Evolutionary conservation across 2,888 invertebrate genomes (phyloP).

Genomic region (Coecobrya sp.): DNA sequence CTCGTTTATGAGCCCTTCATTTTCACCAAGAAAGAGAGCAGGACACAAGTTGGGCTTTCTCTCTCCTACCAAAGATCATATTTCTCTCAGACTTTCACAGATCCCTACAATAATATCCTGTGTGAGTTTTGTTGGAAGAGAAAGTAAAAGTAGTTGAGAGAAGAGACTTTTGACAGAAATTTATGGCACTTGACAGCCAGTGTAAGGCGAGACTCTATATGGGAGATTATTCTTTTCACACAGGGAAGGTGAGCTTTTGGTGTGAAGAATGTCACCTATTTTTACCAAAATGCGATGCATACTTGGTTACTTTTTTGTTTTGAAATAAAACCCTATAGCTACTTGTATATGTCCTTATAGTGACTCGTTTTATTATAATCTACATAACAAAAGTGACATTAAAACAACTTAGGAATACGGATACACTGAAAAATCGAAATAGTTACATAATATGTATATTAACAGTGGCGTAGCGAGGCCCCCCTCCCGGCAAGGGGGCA

Average conservation of each 20-base stretch:
- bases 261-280: conserved; percentile 10
- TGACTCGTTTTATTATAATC: not conserved
- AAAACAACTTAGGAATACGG: too few species aligned
- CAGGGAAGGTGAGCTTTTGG: not conserved
- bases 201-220: not conserved
- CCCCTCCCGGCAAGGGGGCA: too few species aligned
- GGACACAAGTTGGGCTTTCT: not conserved
- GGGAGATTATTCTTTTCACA: conserved; percentile 41
- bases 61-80: not conserved
- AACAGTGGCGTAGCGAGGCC: too few species aligned
- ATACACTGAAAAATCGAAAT: too few species aligned
- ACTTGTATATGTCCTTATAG: not conserved
- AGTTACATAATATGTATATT: too few species aligned
- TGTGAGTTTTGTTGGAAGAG: not conserved
- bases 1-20: conserved; percentile 24
- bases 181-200: conserved; percentile 51
- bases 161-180: conserved; percentile 39
- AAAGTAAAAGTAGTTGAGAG: not conserved
- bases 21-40: not conserved
- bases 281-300: not conserved
- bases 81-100: not conserved
- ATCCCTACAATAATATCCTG: not conserved
- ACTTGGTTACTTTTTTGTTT: not conserved
- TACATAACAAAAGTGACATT: not conserved
- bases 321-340: too few species aligned